Conservation (phyloP, 2,113 vertebrate species). For the Phyllopteryx taeniolatus region DNA sequence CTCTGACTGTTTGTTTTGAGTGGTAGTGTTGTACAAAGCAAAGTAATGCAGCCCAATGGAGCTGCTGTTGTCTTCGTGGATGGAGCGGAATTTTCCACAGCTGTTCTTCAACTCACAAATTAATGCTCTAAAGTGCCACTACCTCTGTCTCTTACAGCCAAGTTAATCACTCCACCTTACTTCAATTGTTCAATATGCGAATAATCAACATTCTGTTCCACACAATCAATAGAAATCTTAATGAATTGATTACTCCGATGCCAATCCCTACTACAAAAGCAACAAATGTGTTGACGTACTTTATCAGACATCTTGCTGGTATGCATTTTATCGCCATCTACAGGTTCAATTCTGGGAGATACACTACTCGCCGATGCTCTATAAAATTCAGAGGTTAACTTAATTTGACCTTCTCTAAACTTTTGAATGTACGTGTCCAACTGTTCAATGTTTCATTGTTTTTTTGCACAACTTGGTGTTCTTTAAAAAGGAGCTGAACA, state of each 20-base stretch:
- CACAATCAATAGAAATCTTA: neutral
- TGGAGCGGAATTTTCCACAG: neutral
- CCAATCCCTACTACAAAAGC: constrained; percentile 40
- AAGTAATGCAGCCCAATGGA: neutral
- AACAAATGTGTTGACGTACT: constrained; percentile 37
- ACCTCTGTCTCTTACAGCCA: neutral
- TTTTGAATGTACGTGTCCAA: neutral
- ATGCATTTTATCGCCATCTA: constrained; percentile 17
- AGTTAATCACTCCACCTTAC: neutral
- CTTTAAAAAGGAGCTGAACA: neutral
- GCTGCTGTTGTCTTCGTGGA: neutral
- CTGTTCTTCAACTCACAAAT: neutral
- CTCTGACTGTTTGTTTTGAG: neutral
- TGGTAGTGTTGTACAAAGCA: neutral
- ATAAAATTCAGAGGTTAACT: neutral
- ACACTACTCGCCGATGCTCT: neutral
- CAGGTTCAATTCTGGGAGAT: constrained; percentile 32
- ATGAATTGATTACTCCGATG: neutral
- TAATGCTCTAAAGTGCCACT: neutral
- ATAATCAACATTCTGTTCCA: neutral
- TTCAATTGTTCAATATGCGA: neutral
- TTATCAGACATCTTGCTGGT: constrained; percentile 43
- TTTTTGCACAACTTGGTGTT: neutral
- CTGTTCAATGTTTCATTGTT: neutral
- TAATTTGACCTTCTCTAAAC: neutral